A percentile compares a stretch with the other conserved stretches of the same genome.
These are phyloP conservation scores for Ailuropoda melanoleuca DNA, from an alignment of 2,113 vertebrate genomes.

Conservation along the genomic window DNA sequence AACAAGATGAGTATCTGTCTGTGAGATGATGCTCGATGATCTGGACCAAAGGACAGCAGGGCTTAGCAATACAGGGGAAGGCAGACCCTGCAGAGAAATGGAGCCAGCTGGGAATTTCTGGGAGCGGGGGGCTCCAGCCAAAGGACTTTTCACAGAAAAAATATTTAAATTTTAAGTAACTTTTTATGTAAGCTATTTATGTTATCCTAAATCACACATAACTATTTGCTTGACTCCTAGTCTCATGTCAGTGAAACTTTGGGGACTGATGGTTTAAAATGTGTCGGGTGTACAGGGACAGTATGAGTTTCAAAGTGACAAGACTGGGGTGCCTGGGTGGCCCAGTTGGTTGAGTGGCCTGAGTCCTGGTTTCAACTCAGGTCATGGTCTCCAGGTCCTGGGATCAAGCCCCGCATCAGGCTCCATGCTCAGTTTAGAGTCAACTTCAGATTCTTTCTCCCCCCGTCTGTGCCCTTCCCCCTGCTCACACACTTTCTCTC, in stretches of 20 bases:
- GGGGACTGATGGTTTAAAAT: background rate
- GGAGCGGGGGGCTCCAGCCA: background rate
- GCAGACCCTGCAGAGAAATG: background rate
- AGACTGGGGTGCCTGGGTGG: background rate
- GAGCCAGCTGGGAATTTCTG: background rate
- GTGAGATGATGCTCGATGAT: no score
- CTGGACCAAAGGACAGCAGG: background rate
- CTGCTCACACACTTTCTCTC: background rate
- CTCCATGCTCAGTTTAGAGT: background rate
- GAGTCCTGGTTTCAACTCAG: background rate
- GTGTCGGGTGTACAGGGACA: background rate
- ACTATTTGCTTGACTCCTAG: background rate
- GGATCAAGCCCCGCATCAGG: background rate
- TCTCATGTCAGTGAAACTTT: background rate
- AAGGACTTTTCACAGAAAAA: background rate
- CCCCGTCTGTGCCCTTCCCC: background rate
- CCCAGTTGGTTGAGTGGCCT: background rate
- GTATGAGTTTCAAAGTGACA: background rate
- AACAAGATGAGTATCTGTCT: background rate
- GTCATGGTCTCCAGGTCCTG: background rate
- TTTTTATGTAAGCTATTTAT: background rate
- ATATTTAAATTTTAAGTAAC: background rate
- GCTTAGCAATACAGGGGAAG: background rate
- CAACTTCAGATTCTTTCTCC: background rate
- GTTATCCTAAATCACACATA: background rate